Base-by-base conservation (phyloP, 1,140 invertebrate species). In the Agrypnia vestita region DNA sequence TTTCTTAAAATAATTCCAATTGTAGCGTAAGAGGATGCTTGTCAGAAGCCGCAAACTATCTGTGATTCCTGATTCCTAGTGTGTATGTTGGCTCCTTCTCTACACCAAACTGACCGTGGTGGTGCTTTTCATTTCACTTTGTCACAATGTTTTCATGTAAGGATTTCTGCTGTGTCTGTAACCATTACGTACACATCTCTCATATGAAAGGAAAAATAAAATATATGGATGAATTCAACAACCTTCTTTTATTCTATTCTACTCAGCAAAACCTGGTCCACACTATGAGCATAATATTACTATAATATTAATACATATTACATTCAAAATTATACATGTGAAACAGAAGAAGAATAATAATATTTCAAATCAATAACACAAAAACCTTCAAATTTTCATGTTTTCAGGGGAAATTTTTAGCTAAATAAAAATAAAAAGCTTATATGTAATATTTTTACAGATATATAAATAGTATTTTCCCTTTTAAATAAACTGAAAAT, bases 201-300 rank as follows among this genome's bases (percentile, higher is more conserved):
- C 79, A 76, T 76, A 83, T 76, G 79, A 80, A 83, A 79, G 79
- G 78, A 80, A 80, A 83, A 83, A 83, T 83, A 83, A 83, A 83
- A 83, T 80, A 55, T 80, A 80, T 79, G 80, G 77, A 82, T 79
- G 80, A 82, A 82, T 77, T 72, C 51, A 62, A 74, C 62, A 49
- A 44, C 11, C 56, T 77, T 15, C 13, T 67, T 77, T 74, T 21
- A 51, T 56, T 53, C 49, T 55, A 74, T 35, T n/a, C n/a, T n/a
- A n/a, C n/a, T n/a, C n/a, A n/a, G n/a, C n/a, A n/a, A n/a, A n/a
- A n/a, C n/a, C n/a, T n/a, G n/a, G n/a, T n/a, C n/a, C n/a, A n/a
- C n/a, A n/a, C n/a, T n/a, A n/a, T n/a, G n/a, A n/a, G n/a, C n/a
- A n/a, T n/a, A n/a, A n/a, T n/a, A n/a, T n/a, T n/a, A n/a, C n/a